Evolutionary conservation across 2,797 vertebrate species (phyloP), one percentile per base, ranked within the genome.

Genomic region (Bucorvus abyssinicus): DNA sequence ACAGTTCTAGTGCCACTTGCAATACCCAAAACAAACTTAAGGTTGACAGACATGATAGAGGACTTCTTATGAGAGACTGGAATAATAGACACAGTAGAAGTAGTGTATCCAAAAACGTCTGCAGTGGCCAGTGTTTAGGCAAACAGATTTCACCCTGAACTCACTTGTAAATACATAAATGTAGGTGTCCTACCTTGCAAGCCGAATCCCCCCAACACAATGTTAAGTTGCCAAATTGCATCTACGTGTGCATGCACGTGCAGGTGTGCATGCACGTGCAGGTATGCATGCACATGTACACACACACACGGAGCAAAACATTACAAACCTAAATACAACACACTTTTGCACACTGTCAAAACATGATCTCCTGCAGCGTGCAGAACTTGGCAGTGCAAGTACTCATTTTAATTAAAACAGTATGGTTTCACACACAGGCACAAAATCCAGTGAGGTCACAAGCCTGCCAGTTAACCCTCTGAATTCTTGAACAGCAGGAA

Each of bases 231-330:
- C 29, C 64, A 14, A 89, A n/a, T 30, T 4, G 10, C 19, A 52
- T 7, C 74, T 1, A 12, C 30, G 24, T n/a, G 19, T 44, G 11
- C 49, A 5, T 1, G 6, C 38, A 40, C 12, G 38, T 2, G 30
- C 9, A 12, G 2, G 3, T 10, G 11, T 11, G n/a, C n/a, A 22
- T 16, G 7, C 40, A 40, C 24, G 8, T 10, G 20, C 21, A 49
- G 4, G 12, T 21, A 49, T 29, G 40, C 7, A 10, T 5, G 11
- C 16, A 8, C 16, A 13, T 24, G 36, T 2, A 68, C 2, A 40
- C 6, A 12, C 0, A 2, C 12, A 18, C 10, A 29, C 4, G 45
- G 22, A 26, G 13, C 5, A 29, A 40, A 0, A 3, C 18, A 2
- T 22, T 40, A 17, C 53, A 36, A 21, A 1, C 19, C 27, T 52